Conservation (phyloP, 2,888 invertebrate species). For the Tipula lateralis region DNA sequence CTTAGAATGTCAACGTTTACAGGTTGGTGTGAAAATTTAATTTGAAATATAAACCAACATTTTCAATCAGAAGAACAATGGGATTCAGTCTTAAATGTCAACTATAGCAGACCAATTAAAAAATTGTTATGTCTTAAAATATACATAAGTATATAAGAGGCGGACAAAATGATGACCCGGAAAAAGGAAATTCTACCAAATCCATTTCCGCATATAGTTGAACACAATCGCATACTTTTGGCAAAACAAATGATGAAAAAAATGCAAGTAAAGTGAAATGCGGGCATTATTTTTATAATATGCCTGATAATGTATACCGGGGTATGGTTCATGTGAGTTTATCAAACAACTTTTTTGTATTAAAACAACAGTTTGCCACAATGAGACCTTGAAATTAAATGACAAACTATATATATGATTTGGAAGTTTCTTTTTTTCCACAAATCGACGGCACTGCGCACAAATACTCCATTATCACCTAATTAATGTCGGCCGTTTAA, state of each 20-base stretch:
- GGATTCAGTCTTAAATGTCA: too few species aligned
- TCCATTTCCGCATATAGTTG: not conserved
- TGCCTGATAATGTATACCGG: not conserved
- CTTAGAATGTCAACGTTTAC: too few species aligned
- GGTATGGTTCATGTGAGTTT: not conserved
- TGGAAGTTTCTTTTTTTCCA: not conserved
- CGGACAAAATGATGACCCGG: not conserved
- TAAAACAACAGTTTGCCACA: not conserved
- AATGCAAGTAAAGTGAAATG: not conserved
- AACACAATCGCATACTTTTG: not conserved
- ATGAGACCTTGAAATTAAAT: not conserved
- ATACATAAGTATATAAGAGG: too few species aligned
- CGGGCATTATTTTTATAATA: not conserved
- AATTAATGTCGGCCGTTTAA: not conserved
- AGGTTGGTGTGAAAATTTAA: too few species aligned
- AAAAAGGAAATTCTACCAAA: conserved; percentile 5
- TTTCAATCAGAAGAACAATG: too few species aligned
- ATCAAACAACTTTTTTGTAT: not conserved
- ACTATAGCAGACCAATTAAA: too few species aligned
- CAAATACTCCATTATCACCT: not conserved
- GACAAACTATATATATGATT: not conserved
- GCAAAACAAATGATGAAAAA: not conserved
- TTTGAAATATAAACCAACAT: too few species aligned
- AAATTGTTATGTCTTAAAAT: too few species aligned
- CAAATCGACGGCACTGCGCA: not conserved